Percentiles rank a stretch among this genome's conserved stretches.
Evolutionary conservation across 2,888 invertebrate species (phyloP).

Genomic region (Prosapia bicincta): DNA sequence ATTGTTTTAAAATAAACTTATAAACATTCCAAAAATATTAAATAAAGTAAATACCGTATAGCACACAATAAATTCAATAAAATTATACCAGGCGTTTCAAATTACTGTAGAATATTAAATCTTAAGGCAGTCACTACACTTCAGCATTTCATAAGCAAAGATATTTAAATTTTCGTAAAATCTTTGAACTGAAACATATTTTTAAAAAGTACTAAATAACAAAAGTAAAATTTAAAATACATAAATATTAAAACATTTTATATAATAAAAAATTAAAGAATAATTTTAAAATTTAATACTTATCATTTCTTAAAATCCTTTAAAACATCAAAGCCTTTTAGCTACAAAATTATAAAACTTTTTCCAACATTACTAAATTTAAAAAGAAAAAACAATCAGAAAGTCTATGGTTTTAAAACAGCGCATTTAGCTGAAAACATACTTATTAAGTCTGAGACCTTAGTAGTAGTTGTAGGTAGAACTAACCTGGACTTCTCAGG

Average conservation of each 20-base stretch:
- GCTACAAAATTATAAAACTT: too few species aligned
- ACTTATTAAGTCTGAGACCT: neutral
- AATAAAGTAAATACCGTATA: neutral
- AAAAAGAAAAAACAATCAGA: too few species aligned
- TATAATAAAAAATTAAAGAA: too few species aligned
- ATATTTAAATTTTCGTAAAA: neutral
- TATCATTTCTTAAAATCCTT: too few species aligned
- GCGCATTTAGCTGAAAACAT: neutral
- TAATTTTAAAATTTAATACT: too few species aligned
- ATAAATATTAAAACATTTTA: too few species aligned
- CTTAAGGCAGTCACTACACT: neutral
- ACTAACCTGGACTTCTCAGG: slow-evolving; percentile 2
- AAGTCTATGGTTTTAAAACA: neutral
- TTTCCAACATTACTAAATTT: too few species aligned
- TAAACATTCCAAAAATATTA: neutral
- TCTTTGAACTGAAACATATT: neutral
- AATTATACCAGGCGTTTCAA: neutral
- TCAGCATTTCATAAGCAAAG: neutral
- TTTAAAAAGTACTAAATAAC: neutral
- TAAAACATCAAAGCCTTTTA: too few species aligned
- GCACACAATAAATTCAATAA: neutral
- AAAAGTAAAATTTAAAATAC: too few species aligned
- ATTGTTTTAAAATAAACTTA: neutral
- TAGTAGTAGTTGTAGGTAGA: neutral
- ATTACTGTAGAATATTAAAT: neutral